phyloP scores from a whole-genome alignment of 2,113 vertebrate genomes.

The Eretmochelys imbricata region DNA sequence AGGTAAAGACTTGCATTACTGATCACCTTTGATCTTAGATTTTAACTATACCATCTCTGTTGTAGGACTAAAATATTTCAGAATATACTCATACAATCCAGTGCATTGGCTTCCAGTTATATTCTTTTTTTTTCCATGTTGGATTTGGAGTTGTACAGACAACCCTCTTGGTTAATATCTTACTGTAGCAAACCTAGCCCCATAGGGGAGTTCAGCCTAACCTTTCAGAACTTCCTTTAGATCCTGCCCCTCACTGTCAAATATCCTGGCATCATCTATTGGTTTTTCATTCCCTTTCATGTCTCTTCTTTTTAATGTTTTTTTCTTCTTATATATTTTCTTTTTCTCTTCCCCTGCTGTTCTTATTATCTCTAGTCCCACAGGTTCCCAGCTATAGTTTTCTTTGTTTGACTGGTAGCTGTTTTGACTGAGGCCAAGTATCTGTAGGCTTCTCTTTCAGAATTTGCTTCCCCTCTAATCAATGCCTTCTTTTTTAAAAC shows the following conservation, averaged over 20 bases:
- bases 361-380: conserved; percentile 73
- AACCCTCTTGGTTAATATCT: conserved; percentile 55
- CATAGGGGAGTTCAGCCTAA: conserved; percentile 34
- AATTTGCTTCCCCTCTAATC: conserved; percentile 67
- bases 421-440: conserved; percentile 55
- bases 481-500: conserved; percentile 67
- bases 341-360: conserved; percentile 62
- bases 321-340: conserved; percentile 50
- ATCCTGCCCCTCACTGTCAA: conserved; percentile 58
- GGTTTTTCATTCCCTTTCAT: conserved; percentile 73
- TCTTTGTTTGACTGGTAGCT: conserved; percentile 70
- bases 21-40: not conserved
- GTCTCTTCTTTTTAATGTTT: conserved; percentile 66
- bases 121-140: conserved; percentile 27
- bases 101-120: not conserved
- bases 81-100: not conserved
- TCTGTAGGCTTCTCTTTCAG: conserved; percentile 43
- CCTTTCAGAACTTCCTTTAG: conserved; percentile 66
- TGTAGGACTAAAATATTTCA: not conserved
- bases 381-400: conserved; percentile 65
- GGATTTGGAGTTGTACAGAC: not conserved
- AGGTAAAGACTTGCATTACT: not conserved
- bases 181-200: conserved; percentile 36
- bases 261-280: conserved; percentile 59
- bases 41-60: not conserved